These are phyloP conservation scores for Ganaspis sp. DNA, from an alignment of 1,140 invertebrate genomes.

Conservation along the genomic window DNA sequence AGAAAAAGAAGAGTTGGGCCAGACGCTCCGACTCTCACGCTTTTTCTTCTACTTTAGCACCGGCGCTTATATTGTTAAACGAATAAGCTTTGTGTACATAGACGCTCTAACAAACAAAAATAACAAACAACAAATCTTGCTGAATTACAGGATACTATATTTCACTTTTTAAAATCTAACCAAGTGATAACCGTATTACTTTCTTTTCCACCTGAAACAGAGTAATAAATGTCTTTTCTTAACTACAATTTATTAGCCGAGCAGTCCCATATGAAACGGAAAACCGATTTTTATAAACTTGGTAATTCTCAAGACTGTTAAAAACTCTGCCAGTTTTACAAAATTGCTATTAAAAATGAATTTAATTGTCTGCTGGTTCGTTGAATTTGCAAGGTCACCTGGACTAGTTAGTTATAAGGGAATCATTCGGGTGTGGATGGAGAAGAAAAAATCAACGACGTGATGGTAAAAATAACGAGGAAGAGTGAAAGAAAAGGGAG, in stretches of 20 bases:
- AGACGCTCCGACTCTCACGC: neutral
- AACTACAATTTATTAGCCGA: too few relatives aligned
- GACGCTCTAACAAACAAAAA: neutral
- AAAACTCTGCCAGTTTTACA: slow-evolving; percentile 37
- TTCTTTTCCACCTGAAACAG: neutral
- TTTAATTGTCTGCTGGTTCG: too few relatives aligned
- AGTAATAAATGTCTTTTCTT: neutral
- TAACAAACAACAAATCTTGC: neutral
- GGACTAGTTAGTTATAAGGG: slow-evolving; percentile 49
- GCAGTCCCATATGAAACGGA: slow-evolving; percentile 31
- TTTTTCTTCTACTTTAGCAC: neutral
- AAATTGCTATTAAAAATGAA: too few relatives aligned
- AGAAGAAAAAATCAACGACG: slow-evolving; percentile 45
- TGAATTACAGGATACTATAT: neutral
- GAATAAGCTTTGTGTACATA: neutral
- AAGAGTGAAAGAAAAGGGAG: slow-evolving; percentile 36
- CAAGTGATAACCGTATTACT: neutral
- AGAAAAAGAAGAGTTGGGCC: neutral
- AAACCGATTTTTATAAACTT: too few relatives aligned
- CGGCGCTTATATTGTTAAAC: neutral
- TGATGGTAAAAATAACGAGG: slow-evolving; percentile 31
- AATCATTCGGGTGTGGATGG: slow-evolving; percentile 51
- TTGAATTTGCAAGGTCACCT: slow-evolving; percentile 55
- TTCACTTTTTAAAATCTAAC: neutral
- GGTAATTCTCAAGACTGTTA: too few relatives aligned